These are phyloP conservation scores for Thamnophis sirtalis DNA, from an alignment of 2,113 vertebrate genomes.

Conservation along the genomic window DNA sequence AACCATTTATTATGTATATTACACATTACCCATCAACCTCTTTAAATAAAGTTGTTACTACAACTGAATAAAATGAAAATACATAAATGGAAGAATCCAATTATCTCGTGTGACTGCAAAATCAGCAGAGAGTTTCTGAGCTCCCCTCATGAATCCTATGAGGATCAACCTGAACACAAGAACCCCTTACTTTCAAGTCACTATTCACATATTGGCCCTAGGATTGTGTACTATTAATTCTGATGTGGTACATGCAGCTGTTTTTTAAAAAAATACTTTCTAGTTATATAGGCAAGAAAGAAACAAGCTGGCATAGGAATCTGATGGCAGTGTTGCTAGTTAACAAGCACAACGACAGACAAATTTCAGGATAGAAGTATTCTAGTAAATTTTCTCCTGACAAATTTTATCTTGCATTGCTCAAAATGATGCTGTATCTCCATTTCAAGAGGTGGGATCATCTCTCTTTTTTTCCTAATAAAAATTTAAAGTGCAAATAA, in stretches of 20 bases:
- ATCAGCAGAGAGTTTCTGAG: neutral
- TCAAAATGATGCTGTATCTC: neutral
- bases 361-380: neutral
- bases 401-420: neutral
- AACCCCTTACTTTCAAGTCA: neutral
- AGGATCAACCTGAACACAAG: neutral
- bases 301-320: neutral
- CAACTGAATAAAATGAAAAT: neutral
- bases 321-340: neutral
- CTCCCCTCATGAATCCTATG: neutral
- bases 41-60: neutral
- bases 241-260: neutral
- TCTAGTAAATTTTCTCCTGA: neutral
- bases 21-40: neutral
- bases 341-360: neutral
- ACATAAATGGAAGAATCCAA: neutral
- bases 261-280: neutral
- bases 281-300: neutral
- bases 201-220: neutral
- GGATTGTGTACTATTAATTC: neutral
- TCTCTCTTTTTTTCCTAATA: neutral
- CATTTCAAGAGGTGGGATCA: neutral
- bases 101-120: neutral
- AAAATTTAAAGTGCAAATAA: neutral
- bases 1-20: neutral